Conservation (phyloP, 2,113 vertebrate genomes). For the Lynx canadensis region DNA sequence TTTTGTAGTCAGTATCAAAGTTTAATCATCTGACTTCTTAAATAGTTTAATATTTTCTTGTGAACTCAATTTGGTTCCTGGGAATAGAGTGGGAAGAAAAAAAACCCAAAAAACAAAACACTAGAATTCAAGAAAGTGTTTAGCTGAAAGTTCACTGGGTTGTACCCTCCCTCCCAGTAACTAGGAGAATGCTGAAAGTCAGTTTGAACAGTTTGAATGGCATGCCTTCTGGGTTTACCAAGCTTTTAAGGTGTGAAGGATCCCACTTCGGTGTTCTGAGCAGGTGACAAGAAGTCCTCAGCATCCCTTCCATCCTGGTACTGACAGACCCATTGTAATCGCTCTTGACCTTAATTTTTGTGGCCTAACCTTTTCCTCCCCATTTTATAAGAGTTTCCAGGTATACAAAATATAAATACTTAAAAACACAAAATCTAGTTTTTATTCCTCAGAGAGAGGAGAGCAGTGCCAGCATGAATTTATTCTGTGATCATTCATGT, state of each 20-base stretch:
- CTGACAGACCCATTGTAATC: neutral
- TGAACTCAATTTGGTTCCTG: neutral
- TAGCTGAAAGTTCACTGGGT: neutral
- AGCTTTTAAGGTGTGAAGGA: neutral
- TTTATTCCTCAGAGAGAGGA: slow-evolving; percentile 8
- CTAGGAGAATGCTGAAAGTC: neutral
- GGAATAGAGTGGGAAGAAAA: neutral
- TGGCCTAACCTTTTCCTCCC: neutral
- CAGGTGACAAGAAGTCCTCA: neutral
- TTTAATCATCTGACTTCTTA: slow-evolving; percentile 18
- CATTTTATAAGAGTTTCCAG: neutral
- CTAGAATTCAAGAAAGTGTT: neutral
- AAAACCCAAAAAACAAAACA: neutral
- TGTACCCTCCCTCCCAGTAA: neutral
- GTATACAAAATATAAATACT: neutral
- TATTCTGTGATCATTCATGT: neutral
- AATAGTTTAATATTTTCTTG: slow-evolving; percentile 16
- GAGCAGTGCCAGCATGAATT: neutral
- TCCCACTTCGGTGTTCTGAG: neutral
- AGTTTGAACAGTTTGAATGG: neutral
- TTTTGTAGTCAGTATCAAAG: neutral
- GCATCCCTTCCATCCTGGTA: neutral
- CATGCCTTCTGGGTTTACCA: neutral
- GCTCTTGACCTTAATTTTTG: neutral
- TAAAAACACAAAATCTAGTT: neutral